A percentile compares a stretch with the other conserved stretches of the same genome.
Evolutionary conservation across 1,140 invertebrate species (phyloP).

Genomic region (Meloidogyne hapla): DNA sequence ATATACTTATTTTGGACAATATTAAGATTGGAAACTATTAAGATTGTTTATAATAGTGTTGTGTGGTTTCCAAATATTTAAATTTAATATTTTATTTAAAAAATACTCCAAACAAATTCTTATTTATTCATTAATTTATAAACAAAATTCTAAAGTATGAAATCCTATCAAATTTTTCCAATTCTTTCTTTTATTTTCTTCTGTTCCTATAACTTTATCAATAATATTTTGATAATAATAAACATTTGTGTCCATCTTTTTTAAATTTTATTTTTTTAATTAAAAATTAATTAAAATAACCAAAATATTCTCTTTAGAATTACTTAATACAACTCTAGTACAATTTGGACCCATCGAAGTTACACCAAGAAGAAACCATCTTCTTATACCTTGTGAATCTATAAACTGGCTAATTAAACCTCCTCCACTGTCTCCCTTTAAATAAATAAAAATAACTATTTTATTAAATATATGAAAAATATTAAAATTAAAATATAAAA

Average conservation of each 20-base stretch:
- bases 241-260: not conserved
- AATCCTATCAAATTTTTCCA: not conserved
- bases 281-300: not conserved
- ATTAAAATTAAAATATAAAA: too few species aligned
- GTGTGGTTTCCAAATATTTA: too few species aligned
- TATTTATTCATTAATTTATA: not conserved
- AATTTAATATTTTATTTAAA: not conserved
- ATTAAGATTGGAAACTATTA: too few species aligned
- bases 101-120: too few species aligned
- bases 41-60: too few species aligned
- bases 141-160: slow-evolving; percentile 12
- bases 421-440: slow-evolving; percentile 24
- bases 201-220: not conserved
- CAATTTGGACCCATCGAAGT: slow-evolving; percentile 6
- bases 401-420: slow-evolving; percentile 13
- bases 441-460: not conserved
- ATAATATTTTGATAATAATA: not conserved
- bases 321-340: not conserved
- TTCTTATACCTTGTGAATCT: slow-evolving; percentile 1
- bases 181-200: not conserved
- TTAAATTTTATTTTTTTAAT: not conserved
- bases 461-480: not conserved
- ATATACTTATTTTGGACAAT: too few species aligned
- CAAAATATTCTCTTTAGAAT: not conserved
- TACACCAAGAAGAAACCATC: slow-evolving; percentile 16